Evolutionary conservation across 2,888 invertebrate genomes (phyloP), one percentile per base, ranked within the genome.

Genomic region (Cephus pulcher): DNA sequence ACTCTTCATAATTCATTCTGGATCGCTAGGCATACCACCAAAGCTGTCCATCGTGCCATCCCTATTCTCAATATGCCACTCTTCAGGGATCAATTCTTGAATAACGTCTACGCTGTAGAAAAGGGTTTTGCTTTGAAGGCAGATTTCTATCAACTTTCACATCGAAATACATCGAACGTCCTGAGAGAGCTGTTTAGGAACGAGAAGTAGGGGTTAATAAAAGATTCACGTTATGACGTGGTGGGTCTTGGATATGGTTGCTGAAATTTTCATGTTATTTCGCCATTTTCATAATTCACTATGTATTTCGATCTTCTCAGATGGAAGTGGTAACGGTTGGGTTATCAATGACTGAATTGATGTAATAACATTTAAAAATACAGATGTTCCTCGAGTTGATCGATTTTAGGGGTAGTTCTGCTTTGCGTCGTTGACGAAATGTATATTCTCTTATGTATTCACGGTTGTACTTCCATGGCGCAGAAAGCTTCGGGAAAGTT

Each of bases 1-100:
- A 37, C 87, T 93, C 0, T 93, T 94, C 78, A 92, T 94, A 73
- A 93, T 93, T 0, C 94, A 94, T 83, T 93, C 93, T 0, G 94
- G 93, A 0, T 88, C 93, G 23, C 88, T 93, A 33, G 92, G 93
- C 75, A 89, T 92, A 4, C 92, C 92, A 91, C 91, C 33, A 94
- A 93, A 82, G 90, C 93, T 0, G 86, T 92, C 1, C 89, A 90
- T 83, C 89, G 90, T 78, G 93, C 90, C 3, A 92, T 92, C 4
- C 92, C 93, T 0, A 83, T 93, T 4, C 80, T 93, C 12, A 92
- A 92, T 0, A 82, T 93, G 56, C 92, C 92, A 0, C 83, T 92
- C 12, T 89, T 90, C 76, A 90, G 84, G 69, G 92, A 92, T 84
- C 92, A 92, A 81, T 75, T 79, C 33, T 73, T 82, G 80, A 90